phyloP scores from a whole-genome alignment of 2,888 invertebrate genomes.

The Dioctria linearis region DNA sequence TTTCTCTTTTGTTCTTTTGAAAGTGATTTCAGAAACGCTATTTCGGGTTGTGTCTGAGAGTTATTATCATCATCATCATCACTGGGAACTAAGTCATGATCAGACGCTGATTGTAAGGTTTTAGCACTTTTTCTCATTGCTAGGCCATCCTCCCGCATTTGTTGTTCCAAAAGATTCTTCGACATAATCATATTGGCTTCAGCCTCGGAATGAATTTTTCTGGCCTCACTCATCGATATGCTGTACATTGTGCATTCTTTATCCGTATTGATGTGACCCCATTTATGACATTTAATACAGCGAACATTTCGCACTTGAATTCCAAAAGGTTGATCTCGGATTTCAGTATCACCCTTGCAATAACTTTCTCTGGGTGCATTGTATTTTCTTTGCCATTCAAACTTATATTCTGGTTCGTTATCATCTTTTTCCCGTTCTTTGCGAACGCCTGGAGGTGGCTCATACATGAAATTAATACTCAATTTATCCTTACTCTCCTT shows the following conservation, averaged over 20 bases:
- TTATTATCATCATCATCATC: conserved; percentile 70
- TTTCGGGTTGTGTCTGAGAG: conserved; percentile 77
- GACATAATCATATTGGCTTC: conserved; percentile 79
- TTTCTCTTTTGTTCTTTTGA: conserved; percentile 92
- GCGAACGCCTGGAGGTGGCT: conserved; percentile 97
- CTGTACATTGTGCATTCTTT: conserved; percentile 97
- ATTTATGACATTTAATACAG: conserved; percentile 99
- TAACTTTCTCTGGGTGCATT: conserved; percentile 99
- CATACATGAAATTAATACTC: conserved; percentile 99
- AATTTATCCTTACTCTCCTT: conserved; percentile 99
- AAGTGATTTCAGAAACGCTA: conserved; percentile 86
- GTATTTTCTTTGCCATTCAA: conserved; percentile 99
- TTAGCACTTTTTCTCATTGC: conserved; percentile 86
- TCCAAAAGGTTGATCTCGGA: conserved; percentile 98
- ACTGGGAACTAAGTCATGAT: conserved; percentile 76
- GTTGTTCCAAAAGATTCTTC: conserved; percentile 83
- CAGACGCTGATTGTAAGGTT: conserved; percentile 73
- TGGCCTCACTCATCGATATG: conserved; percentile 85
- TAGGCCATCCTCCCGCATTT: conserved; percentile 93
- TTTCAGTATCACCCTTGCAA: conserved; percentile 97
- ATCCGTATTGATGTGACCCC: conserved; percentile 90
- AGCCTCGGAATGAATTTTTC: conserved; percentile 77
- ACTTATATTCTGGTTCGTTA: conserved; percentile 97
- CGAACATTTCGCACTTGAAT: conserved; percentile 97
- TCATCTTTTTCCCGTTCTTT: conserved; percentile 93